Conservation (phyloP, 2,888 invertebrate species). For the Lamellibrachia satsuma region DNA sequence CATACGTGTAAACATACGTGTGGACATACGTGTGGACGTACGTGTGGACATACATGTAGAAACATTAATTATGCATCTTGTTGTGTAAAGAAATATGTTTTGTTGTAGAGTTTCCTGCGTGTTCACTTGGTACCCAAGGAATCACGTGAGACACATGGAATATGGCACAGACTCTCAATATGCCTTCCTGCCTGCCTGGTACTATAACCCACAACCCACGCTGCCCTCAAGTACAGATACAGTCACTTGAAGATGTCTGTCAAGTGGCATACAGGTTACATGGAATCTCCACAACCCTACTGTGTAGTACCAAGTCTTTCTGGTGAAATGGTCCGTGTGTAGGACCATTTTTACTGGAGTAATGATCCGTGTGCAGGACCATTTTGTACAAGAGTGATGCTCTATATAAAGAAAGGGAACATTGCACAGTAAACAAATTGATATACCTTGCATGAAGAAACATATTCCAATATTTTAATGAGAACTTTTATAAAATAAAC, state of each 20-base stretch:
- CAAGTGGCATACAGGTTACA: neutral
- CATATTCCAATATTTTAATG: neutral
- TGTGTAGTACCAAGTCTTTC: neutral
- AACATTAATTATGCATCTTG: neutral
- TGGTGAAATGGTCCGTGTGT: neutral
- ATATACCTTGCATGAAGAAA: too few species aligned
- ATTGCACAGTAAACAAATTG: neutral
- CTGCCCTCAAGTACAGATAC: conserved; percentile 8
- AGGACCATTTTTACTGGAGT: too few species aligned
- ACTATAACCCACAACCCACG: conserved; percentile 21
- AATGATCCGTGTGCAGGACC: neutral
- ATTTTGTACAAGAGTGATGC: neutral
- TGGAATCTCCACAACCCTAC: neutral
- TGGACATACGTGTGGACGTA: too few species aligned
- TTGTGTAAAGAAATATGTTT: neutral
- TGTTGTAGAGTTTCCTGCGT: conserved; percentile 30
- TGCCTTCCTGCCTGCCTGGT: conserved; percentile 35
- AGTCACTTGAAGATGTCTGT: neutral
- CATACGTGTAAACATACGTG: too few species aligned
- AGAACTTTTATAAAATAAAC: neutral
- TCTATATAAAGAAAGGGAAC: neutral
- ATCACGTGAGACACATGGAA: conserved; percentile 20
- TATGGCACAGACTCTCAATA: conserved; percentile 29
- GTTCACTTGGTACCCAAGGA: conserved; percentile 31
- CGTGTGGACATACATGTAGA: neutral